These are phyloP conservation scores for Lycodopsis pacificus DNA, from an alignment of 2,797 vertebrate species.

Conservation along the genomic window DNA sequence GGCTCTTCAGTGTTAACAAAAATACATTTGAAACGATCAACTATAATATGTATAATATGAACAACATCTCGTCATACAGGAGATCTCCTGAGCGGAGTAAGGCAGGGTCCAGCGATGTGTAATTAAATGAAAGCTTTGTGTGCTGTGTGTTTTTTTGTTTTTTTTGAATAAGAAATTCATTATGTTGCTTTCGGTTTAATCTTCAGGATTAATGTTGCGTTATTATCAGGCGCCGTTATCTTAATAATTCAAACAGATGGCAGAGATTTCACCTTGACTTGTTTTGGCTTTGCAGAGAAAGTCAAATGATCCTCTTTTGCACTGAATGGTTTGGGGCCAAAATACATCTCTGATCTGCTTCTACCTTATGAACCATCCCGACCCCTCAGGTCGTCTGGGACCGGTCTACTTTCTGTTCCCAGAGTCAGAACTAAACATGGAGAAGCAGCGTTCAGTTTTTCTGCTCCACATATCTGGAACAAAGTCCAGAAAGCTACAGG, in stretches of 20 bases:
- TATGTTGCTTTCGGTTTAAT: not conserved
- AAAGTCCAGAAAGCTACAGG: too few species aligned
- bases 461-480: too few species aligned
- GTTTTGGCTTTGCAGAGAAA: slow-evolving; percentile 9
- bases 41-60: not conserved
- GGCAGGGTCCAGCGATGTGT: too few species aligned
- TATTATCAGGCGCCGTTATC: not conserved
- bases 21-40: not conserved
- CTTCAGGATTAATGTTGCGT: not conserved
- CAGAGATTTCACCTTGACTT: slow-evolving; percentile 12
- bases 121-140: not conserved
- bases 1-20: slow-evolving; percentile 2
- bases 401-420: too few species aligned
- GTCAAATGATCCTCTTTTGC: not conserved
- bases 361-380: too few species aligned
- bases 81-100: not conserved
- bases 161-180: not conserved
- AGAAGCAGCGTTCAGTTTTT: too few species aligned
- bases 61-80: not conserved
- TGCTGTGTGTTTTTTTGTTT: not conserved
- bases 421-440: too few species aligned
- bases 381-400: too few species aligned
- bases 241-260: slow-evolving; percentile 13
- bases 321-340: too few species aligned
- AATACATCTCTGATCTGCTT: too few species aligned